phyloP scores from a whole-genome alignment of 2,113 vertebrate genomes.

The Leucopsar rothschildi region DNA sequence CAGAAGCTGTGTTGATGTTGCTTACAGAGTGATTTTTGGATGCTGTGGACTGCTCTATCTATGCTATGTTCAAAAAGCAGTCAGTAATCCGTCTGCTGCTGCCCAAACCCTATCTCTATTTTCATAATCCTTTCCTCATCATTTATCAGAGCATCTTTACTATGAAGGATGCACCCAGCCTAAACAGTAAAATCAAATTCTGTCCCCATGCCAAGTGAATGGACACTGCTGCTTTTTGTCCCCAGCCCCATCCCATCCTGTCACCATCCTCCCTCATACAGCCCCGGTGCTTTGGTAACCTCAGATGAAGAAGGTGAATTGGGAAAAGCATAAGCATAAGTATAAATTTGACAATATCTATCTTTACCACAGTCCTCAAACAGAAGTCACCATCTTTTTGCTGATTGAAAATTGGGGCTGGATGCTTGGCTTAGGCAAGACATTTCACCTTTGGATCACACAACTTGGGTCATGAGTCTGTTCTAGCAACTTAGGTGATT shows the following conservation, averaged over 20 bases:
- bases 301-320: background rate
- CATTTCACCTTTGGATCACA: background rate
- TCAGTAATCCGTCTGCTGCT: background rate
- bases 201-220: accelerated
- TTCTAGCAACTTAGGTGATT: background rate
- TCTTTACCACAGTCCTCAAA: background rate
- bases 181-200: background rate
- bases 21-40: background rate
- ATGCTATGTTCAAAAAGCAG: background rate
- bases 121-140: background rate
- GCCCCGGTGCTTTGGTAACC: background rate
- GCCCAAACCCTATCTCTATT: background rate
- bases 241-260: background rate
- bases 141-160: background rate
- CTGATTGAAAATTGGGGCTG: background rate
- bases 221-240: background rate
- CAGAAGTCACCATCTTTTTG: background rate
- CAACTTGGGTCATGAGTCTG: background rate
- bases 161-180: background rate
- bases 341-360: background rate
- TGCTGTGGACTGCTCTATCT: background rate
- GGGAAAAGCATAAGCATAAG: background rate
- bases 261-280: background rate
- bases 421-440: background rate
- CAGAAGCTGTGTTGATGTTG: background rate